Conservation (phyloP, 2,113 vertebrate species). For the Anser brachyrhynchus region DNA sequence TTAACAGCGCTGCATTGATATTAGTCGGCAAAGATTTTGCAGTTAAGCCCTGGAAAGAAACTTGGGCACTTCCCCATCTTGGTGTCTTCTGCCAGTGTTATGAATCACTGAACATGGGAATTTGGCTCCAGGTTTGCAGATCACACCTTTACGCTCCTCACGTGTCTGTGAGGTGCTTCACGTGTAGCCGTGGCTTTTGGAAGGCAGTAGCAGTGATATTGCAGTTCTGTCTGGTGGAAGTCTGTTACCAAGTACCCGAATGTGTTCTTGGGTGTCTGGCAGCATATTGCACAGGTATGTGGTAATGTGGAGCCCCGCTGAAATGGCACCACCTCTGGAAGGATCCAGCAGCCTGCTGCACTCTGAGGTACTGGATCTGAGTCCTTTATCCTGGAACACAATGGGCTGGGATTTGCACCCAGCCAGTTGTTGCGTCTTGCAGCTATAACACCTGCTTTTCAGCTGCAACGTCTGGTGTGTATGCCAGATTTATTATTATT, state of each 20-base stretch:
- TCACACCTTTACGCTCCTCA: not conserved
- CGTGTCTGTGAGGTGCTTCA: rapidly evolving
- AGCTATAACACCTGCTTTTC: not conserved
- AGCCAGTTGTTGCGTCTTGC: not conserved
- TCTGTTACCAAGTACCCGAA: rapidly evolving
- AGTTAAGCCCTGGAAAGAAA: not conserved
- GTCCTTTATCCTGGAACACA: not conserved
- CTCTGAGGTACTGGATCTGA: not conserved
- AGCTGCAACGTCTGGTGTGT: not conserved
- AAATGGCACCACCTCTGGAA: not conserved
- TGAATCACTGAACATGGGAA: not conserved
- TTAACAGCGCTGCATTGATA: rapidly evolving
- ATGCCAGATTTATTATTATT: not conserved
- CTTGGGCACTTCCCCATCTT: not conserved
- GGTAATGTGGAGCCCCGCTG: not conserved
- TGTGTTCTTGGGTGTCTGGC: not conserved
- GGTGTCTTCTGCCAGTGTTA: not conserved
- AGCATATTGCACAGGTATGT: not conserved
- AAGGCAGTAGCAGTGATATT: not conserved
- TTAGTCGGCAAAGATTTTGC: not conserved
- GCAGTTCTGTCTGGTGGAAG: not conserved
- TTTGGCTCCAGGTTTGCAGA: not conserved
- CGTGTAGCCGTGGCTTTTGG: not conserved
- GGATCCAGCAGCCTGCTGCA: not conserved
- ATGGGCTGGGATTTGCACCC: not conserved